Percentiles rank a stretch among this genome's conserved stretches.
phyloP scores from a whole-genome alignment of 2,888 invertebrate genomes.

The Pegoplata infirma region DNA sequence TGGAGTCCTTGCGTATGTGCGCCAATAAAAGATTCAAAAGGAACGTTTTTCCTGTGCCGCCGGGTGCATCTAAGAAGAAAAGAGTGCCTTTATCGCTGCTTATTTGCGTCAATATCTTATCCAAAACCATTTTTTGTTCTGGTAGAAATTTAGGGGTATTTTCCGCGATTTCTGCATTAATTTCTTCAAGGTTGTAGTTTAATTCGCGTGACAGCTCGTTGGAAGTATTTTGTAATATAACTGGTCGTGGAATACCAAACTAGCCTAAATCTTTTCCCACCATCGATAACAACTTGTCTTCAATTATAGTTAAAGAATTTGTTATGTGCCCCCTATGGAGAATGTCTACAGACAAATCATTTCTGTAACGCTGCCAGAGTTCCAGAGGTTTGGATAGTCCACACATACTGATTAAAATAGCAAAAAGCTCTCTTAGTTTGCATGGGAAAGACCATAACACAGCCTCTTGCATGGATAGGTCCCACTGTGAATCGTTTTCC shows the following conservation, averaged over 20 bases:
- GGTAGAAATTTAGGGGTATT: not conserved
- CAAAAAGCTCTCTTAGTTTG: slow-evolving; percentile 18
- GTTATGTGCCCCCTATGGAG: too few species aligned
- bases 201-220: slow-evolving; percentile 2
- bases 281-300: slow-evolving; percentile 1
- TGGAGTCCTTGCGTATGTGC: slow-evolving; percentile 12
- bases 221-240: too few species aligned
- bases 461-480: slow-evolving; percentile 14
- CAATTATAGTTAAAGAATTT: slow-evolving; percentile 11
- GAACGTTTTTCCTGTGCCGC: too few species aligned
- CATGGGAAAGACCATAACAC: not conserved
- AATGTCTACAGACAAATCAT: slow-evolving; percentile 30
- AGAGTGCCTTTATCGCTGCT: too few species aligned
- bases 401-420: slow-evolving; percentile 21
- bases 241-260: slow-evolving; percentile 10
- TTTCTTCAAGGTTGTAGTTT: not conserved
- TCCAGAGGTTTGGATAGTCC: slow-evolving; percentile 1
- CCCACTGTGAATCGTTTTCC: slow-evolving; percentile 18
- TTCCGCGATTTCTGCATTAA: not conserved
- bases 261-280: not conserved
- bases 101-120: too few species aligned
- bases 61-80: too few species aligned
- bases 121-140: not conserved
- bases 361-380: slow-evolving; percentile 15
- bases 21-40: too few species aligned